Percentiles rank a stretch among this genome's conserved stretches.
Conservation (phyloP, 1,140 invertebrate genomes). For the Neoseiulus cucumeris region DNA sequence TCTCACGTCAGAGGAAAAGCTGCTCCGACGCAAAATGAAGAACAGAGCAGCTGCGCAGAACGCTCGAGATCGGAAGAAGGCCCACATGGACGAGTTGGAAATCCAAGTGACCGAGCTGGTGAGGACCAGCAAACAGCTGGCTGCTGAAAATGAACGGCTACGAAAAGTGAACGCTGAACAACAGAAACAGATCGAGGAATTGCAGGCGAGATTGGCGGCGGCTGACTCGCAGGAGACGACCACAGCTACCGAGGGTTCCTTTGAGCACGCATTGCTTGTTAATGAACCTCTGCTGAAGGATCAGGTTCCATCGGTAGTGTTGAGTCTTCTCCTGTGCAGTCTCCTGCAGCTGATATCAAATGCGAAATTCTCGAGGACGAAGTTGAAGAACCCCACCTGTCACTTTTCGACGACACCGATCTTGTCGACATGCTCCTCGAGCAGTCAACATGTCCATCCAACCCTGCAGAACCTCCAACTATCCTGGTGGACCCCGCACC, state of each 20-base stretch:
- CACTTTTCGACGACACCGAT: not conserved
- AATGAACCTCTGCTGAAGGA: conserved; percentile 9
- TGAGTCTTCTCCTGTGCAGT: not conserved
- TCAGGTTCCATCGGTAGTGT: not conserved
- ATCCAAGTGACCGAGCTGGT: not conserved
- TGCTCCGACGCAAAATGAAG: conserved; percentile 4
- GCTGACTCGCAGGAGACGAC: not conserved
- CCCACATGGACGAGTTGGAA: conserved; percentile 2
- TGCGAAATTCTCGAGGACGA: not conserved
- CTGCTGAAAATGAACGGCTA: not conserved
- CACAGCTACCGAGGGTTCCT: not conserved
- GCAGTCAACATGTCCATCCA: not conserved
- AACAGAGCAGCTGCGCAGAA: not conserved
- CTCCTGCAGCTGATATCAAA: not conserved
- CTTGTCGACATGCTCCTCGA: not conserved
- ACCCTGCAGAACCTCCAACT: not conserved
- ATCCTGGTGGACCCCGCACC: conserved; percentile 9
- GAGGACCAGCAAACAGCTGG: not conserved
- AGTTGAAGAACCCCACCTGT: not conserved
- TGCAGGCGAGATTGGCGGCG: not conserved
- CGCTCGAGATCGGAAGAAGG: conserved; percentile 6
- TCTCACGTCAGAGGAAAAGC: not conserved
- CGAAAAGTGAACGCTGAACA: not conserved
- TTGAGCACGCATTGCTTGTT: conserved; percentile 8
- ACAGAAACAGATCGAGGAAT: not conserved